Base-by-base conservation (phyloP, 2,888 invertebrate species). In the Lagria hirta region DNA sequence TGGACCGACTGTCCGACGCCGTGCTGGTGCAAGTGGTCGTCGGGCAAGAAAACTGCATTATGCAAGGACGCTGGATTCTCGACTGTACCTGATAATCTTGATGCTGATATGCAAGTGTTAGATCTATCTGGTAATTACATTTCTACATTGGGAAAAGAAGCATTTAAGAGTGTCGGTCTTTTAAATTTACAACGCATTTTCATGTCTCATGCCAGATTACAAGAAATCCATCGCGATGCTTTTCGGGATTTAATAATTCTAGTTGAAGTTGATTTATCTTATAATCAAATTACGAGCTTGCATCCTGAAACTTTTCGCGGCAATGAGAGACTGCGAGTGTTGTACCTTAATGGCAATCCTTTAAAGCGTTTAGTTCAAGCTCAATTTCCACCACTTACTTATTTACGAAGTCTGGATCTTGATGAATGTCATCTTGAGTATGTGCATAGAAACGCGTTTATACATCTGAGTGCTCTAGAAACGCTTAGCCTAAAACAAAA, bases 21-120 rank as follows among this genome's bases (percentile, higher is more conserved):
- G 60, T 93, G 93, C 71, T 82, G 83, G 62, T 93, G 93, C 78
- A 92, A 90, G 75, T 94, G 93, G 93, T 86, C 87, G 24, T 87
- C 86, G 48, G 92, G 92, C 49, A 93, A 93, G 73, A 90, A 89
- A 70, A 89, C 89, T 24, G 93, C 91, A 40, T 79, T 87, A 45
- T 94, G 93, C 73, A 82, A 83, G 51, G 84, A 88, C 62, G 83
- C 87, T 55, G 86, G 87, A 57, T 80, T 92, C 55, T 85, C 85
- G 55, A 79, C 83, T 50, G 81, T 93, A 35, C 93, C 93, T 22
- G 76, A 75, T 7, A 77, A 78, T 1, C 70, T 88, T 38, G 82
- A 84, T 61, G 81, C 74, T 63, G 87, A 82, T 71, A 86, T 92
- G 66, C 93, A 93, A 74, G 88, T 91, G 40, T 78, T 94, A 37